These are phyloP conservation scores for Brotogeris chrysoptera DNA, from an alignment of 2,797 vertebrate genomes.

Conservation along the genomic window DNA sequence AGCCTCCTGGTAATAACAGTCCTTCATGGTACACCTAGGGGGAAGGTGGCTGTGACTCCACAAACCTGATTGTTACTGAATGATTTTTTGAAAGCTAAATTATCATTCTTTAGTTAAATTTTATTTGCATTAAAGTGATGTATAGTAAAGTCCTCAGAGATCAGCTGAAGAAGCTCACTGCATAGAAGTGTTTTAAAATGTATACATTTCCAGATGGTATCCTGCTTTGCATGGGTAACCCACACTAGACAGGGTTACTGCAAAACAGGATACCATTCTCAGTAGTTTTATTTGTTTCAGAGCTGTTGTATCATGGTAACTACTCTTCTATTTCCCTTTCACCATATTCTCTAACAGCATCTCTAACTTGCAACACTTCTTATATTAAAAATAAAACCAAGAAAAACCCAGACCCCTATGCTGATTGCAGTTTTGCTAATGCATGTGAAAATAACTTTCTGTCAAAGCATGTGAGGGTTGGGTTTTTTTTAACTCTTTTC, in stretches of 20 bases:
- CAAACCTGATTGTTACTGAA: not conserved
- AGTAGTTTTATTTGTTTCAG: not conserved
- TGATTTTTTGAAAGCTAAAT: not conserved
- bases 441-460: conserved; percentile 21
- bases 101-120: not conserved
- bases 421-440: conserved; percentile 25
- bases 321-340: conserved; percentile 13
- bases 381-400: not conserved
- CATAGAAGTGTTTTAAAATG: conserved; percentile 10
- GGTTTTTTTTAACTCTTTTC: not conserved
- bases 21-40: not conserved
- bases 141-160: not conserved
- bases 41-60: not conserved
- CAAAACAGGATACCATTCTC: not conserved
- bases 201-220: conserved; percentile 25
- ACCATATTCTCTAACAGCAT: conserved; percentile 2
- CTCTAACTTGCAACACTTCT: not conserved
- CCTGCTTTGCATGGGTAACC: not conserved
- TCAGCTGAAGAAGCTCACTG: not conserved
- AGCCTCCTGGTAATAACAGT: not conserved
- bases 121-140: not conserved
- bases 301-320: not conserved
- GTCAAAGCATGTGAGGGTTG: not conserved
- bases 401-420: not conserved
- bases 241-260: not conserved